Percentiles rank a stretch among this genome's conserved stretches.
phyloP scores from a whole-genome alignment of 2,888 invertebrate species.

The Ormia ochracea region DNA sequence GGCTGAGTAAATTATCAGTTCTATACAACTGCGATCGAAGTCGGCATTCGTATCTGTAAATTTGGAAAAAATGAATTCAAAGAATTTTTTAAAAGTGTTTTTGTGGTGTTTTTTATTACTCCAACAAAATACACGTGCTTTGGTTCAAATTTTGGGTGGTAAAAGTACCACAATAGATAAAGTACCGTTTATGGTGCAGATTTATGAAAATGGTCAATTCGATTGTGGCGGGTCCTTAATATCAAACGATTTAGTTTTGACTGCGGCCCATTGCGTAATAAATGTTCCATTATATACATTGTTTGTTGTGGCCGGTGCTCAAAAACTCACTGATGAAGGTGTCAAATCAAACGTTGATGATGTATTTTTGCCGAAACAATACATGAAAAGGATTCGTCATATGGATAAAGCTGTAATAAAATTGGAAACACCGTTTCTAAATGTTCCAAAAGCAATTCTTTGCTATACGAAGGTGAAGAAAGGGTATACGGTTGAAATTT shows the following conservation, averaged over 20 bases:
- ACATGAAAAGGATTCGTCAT: not conserved
- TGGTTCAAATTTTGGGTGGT: no score
- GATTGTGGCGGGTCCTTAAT: no score
- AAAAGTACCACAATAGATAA: no score
- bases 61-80: no score
- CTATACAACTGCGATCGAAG: no score
- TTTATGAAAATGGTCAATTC: no score
- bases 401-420: slow-evolving; percentile 62
- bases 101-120: no score
- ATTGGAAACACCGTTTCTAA: slow-evolving; percentile 22
- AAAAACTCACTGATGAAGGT: not conserved
- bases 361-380: slow-evolving; percentile 30
- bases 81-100: no score
- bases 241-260: no score
- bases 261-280: slow-evolving; percentile 42
- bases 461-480: not conserved
- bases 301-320: slow-evolving; percentile 43
- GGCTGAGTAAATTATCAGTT: no score
- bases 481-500: slow-evolving; percentile 42
- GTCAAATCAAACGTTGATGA: not conserved
- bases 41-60: no score
- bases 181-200: slow-evolving; percentile 59
- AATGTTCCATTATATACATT: not conserved
- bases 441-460: slow-evolving; percentile 43
- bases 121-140: no score